Conservation (phyloP, 2,888 invertebrate species). For the Frankliniella fusca region DNA sequence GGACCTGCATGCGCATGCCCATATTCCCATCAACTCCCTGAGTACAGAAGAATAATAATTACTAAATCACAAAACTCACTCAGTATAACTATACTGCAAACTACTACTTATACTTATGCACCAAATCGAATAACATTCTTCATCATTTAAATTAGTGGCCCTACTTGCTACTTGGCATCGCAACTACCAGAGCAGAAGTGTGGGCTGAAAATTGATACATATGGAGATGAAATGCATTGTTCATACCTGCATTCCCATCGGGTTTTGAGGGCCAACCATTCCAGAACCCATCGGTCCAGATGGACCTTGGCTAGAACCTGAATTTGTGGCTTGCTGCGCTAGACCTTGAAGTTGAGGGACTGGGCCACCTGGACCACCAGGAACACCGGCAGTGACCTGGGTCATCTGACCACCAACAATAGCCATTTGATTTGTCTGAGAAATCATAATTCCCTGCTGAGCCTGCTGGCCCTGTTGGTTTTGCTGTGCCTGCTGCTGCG, state of each 20-base stretch:
- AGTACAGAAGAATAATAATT: neutral
- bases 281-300: neutral
- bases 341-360: neutral
- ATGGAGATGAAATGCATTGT: neutral
- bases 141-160: too few species aligned
- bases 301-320: neutral
- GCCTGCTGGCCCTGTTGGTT: neutral
- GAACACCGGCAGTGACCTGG: neutral
- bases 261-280: neutral
- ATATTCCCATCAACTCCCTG: constrained; percentile 11
- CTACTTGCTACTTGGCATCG: too few species aligned
- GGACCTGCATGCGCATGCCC: neutral
- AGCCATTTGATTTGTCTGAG: constrained; percentile 14
- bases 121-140: neutral
- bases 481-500: too few species aligned
- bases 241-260: neutral
- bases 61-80: too few species aligned
- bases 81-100: too few species aligned
- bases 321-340: neutral
- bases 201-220: neutral
- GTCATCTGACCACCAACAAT: neutral
- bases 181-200: too few species aligned
- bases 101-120: too few species aligned
- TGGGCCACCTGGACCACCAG: neutral
- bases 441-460: constrained; percentile 5